A percentile compares a stretch with the other conserved stretches of the same genome.
Evolutionary conservation across 2,797 vertebrate genomes (phyloP).

Genomic region (Mycteria americana): DNA sequence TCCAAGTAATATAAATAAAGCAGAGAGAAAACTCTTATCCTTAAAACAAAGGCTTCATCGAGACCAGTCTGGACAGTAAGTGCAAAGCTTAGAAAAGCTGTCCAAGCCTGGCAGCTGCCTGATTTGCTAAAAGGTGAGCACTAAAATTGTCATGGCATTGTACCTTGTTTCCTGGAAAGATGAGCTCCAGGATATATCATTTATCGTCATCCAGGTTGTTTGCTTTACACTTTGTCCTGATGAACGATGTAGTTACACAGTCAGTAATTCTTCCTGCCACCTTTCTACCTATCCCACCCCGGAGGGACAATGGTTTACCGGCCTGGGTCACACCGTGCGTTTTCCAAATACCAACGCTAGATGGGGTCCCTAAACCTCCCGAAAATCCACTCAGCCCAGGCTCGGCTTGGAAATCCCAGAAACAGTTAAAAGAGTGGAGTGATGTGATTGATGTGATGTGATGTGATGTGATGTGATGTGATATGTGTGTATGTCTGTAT

Average conservation of each 20-base stretch:
- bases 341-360: slow-evolving; percentile 26
- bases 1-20: not conserved
- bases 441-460: not conserved
- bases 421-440: not conserved
- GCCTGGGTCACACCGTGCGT: not conserved
- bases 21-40: not conserved
- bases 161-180: not conserved
- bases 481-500: not conserved
- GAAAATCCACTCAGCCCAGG: not conserved
- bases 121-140: not conserved
- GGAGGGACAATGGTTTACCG: not conserved
- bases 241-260: fast-evolving
- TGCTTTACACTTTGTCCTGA: fast-evolving
- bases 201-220: not conserved
- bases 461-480: not conserved
- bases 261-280: fast-evolving
- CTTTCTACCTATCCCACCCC: not conserved
- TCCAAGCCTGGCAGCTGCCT: not conserved
- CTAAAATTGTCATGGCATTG: not conserved
- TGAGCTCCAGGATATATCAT: not conserved
- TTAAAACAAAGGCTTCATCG: not conserved
- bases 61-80: not conserved
- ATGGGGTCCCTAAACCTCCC: slow-evolving; percentile 31
- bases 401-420: not conserved
- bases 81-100: not conserved